A percentile compares a stretch with the other conserved stretches of the same genome.
Conservation (phyloP, 2,113 vertebrate genomes). For the Thamnophis sirtalis region DNA sequence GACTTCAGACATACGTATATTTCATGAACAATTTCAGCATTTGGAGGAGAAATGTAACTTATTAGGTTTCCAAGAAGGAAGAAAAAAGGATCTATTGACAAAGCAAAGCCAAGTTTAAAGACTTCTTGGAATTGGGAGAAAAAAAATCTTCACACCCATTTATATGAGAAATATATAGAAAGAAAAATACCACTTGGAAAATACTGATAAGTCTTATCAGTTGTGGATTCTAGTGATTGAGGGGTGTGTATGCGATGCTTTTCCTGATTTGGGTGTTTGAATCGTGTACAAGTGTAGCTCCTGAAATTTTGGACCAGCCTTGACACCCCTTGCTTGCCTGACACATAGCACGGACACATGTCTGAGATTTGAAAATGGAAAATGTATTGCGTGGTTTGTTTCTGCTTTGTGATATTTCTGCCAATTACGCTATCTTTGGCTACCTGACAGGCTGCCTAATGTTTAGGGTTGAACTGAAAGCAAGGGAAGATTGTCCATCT, state of each 20-base stretch:
- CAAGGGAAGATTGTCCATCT: not conserved
- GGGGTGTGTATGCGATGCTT: not conserved
- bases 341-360: not conserved
- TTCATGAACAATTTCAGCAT: not conserved
- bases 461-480: not conserved
- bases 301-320: not conserved
- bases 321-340: conserved; percentile 29
- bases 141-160: conserved; percentile 16
- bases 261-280: conserved; percentile 20
- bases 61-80: not conserved
- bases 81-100: not conserved
- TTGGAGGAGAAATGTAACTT: not conserved
- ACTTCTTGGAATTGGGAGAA: conserved; percentile 27
- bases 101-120: conserved; percentile 4
- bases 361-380: conserved; percentile 24
- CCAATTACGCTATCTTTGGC: conserved; percentile 22
- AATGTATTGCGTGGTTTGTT: not conserved
- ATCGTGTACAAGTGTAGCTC: not conserved
- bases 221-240: conserved; percentile 19
- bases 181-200: conserved; percentile 25
- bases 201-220: conserved; percentile 16
- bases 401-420: conserved; percentile 15
- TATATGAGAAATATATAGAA: conserved; percentile 32
- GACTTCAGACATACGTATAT: not conserved
- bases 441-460: not conserved